Percentiles rank a stretch among this genome's conserved stretches.
These are phyloP conservation scores for Rhopalosiphum maidis DNA, from an alignment of 1,140 invertebrate species.

Conservation along the genomic window DNA sequence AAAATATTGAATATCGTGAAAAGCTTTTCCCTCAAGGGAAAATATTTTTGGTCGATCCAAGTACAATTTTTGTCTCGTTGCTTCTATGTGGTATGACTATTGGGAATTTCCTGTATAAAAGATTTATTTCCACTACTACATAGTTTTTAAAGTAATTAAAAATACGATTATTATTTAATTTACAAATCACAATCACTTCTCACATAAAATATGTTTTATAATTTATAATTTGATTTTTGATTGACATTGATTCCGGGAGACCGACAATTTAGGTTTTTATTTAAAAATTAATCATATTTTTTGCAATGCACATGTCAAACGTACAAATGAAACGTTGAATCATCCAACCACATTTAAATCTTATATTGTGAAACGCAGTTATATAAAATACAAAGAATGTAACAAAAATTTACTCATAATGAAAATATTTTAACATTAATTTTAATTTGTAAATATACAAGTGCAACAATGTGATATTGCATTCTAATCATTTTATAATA, in stretches of 20 bases:
- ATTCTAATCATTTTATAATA: neutral
- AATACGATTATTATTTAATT: neutral
- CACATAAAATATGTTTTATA: neutral
- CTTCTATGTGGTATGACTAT: neutral
- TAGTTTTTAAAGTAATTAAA: neutral
- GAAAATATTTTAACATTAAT: neutral
- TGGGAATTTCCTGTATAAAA: neutral
- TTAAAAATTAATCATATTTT: neutral
- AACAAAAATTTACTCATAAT: neutral
- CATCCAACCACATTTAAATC: neutral
- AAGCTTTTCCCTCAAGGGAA: neutral
- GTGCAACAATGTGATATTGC: neutral
- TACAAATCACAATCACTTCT: neutral
- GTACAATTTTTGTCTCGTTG: neutral
- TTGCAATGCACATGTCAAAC: neutral
- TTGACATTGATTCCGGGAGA: neutral
- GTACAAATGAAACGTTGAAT: neutral
- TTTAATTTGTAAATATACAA: neutral
- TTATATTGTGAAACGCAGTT: neutral
- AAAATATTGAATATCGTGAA: neutral
- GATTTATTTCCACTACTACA: neutral
- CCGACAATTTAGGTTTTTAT: neutral
- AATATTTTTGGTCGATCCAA: neutral
- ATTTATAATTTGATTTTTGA: neutral
- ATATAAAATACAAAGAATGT: neutral